Evolutionary conservation across 2,113 vertebrate genomes (phyloP), one percentile per base, ranked within the genome.

Genomic region (Tenrec ecaudatus): DNA sequence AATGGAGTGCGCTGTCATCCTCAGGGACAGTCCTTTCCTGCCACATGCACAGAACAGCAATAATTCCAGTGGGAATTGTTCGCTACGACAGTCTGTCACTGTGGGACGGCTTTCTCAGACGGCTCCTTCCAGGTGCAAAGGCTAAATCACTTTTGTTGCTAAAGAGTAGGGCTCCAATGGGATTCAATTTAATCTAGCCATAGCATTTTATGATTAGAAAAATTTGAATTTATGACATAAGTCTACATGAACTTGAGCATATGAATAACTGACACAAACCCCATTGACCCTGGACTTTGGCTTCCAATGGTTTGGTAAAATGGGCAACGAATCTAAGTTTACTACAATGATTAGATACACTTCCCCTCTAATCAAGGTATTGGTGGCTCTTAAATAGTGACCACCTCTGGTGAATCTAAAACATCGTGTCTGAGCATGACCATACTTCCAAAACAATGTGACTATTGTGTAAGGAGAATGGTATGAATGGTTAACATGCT

Each of bases 61-160:
- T 95, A 88, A 92, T 36, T 88, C 90, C 93, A 43, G 93, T 57
- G 77, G 93, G 79, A 80, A 82, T 82, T 95, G 78, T 95, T 92
- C 92, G 85, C 94, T 92, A 85, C 92, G 82, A 88, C 92, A 85
- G 47, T 78, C 91, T 86, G 88, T 95, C 96, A 90, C 36, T 2
- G 40, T 0, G 0, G 82, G 92, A 85, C 15, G 33, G 86, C 19
- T 89, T 83, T 83, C 84, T 92, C 83, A n/a, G 68, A 94, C 90
- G 40, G n/a, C 64, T 82, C 33, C 79, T 43, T 90, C 58, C 93
- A 71, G 76, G 71, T 47, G 60, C 40, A 57, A 38, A 81, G 81
- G 2, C 53, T 83, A 10, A 88, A 40, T 90, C 20, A 62, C 29
- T 80, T 78, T 79, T 82, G 15, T 15, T 73, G 58, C 60, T 57